Evolutionary conservation across 2,113 vertebrate genomes (phyloP), one percentile per base, ranked within the genome.

Genomic region (Saccopteryx bilineata): DNA sequence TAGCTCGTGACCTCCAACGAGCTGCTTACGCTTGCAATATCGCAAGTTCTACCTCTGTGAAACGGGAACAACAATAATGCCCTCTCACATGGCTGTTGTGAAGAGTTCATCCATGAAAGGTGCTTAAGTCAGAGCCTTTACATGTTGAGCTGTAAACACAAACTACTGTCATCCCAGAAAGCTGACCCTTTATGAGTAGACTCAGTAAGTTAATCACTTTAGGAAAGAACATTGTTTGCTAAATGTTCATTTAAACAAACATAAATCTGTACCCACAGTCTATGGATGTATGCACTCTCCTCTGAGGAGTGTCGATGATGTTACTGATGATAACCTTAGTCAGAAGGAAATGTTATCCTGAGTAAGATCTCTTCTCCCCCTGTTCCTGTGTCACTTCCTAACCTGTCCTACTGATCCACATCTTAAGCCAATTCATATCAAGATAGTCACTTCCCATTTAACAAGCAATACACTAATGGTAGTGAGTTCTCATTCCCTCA

Each of bases 41-140:
- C 80, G 84, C 66, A 72, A 84, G 46, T 48, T 87, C 75, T 84
- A 0, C 1, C 50, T 74, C 26, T 93, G 48, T 81, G 83, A 94
- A 71, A 94, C 33, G 23, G 5, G 69, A 15, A 61, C 48, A 68
- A 48, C n/a, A 87, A 72, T 79, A 60, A 60, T 39, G 52, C 24
- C 13, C 54, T 19, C 84, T 74, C 61, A 4, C 7, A 46, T 24
- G 18, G 15, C 50, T 52, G 14, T 85, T 88, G 1, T 86, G n/a
- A 96, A 65, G 18, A 88, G 63, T 96, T 61, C 81, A 90, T 83
- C 74, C 48, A 46, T 21, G 23, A 10, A 69, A 86, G 33, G 11
- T 69, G 12, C 72, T 95, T 92, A 68, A 74, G 87, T 83, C 4
- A 52, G 19, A 56, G n/a, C 19, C 69, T 91, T 75, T 60, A 26